These are phyloP conservation scores for Cryptoprocta ferox DNA, from an alignment of 2,797 vertebrate genomes.

Conservation along the genomic window DNA sequence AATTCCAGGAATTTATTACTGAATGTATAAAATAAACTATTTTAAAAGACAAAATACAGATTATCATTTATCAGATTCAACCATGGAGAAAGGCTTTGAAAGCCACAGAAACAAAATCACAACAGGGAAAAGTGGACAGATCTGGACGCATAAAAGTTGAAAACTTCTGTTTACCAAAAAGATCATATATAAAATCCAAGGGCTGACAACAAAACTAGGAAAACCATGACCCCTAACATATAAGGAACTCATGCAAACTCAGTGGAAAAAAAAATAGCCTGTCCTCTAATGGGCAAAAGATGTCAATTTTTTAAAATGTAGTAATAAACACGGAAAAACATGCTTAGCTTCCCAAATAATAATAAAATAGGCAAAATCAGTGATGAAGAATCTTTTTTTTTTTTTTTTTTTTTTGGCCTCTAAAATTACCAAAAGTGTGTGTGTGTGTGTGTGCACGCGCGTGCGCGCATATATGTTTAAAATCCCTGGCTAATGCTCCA, in stretches of 20 bases:
- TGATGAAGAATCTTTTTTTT: neutral
- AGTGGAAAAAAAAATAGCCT: neutral
- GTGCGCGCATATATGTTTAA: neutral
- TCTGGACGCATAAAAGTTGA: neutral
- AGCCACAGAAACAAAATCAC: neutral
- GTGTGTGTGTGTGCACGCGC: neutral
- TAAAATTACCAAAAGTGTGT: neutral
- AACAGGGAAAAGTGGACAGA: neutral
- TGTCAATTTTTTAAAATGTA: neutral
- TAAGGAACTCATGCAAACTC: neutral
- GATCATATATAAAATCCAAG: neutral
- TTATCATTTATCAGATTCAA: neutral
- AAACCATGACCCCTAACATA: neutral
- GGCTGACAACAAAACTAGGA: conserved; percentile 17
- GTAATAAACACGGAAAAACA: conserved; percentile 8
- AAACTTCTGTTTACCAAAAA: neutral
- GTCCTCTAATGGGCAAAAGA: neutral
- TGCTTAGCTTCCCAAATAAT: conserved; percentile 27
- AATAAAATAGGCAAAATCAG: neutral
- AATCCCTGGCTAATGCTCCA: neutral
- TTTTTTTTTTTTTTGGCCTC: neutral
- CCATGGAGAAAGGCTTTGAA: neutral
- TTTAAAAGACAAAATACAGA: neutral
- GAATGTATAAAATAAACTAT: neutral
- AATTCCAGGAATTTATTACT: conserved; percentile 32